phyloP scores from a whole-genome alignment of 2,113 vertebrate genomes.

The Empidonax traillii region DNA sequence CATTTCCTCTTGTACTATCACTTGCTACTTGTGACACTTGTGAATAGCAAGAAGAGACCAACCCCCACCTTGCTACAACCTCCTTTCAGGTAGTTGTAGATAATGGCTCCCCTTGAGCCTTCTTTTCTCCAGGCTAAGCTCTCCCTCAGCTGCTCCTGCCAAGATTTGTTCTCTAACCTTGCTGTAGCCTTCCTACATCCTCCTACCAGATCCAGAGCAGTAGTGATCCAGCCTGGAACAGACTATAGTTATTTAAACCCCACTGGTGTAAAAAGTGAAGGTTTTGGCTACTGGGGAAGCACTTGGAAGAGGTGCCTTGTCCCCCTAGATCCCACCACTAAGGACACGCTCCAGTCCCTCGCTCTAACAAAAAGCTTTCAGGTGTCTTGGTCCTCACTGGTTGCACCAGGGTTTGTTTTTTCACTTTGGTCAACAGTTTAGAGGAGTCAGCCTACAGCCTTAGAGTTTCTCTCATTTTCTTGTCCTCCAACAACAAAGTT shows the following conservation, averaged over 20 bases:
- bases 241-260: not conserved
- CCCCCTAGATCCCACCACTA: not conserved
- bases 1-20: not conserved
- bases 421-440: not conserved
- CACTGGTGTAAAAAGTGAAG: not conserved
- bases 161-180: not conserved
- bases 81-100: not conserved
- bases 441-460: not conserved
- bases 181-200: not conserved
- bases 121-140: not conserved
- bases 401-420: not conserved
- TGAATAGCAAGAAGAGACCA: not conserved
- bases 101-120: not conserved
- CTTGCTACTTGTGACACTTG: not conserved
- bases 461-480: not conserved
- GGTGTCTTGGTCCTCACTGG: accelerated
- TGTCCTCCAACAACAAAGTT: not conserved
- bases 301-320: not conserved
- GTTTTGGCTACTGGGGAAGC: not conserved
- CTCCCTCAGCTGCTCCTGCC: not conserved
- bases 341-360: accelerated
- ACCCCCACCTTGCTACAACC: not conserved
- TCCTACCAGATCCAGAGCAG: not conserved
- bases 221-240: not conserved
- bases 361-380: not conserved